A percentile compares a stretch with the other conserved stretches of the same genome.
Conservation (phyloP, 2,797 vertebrate genomes). For the Phrynocephalus forsythii region DNA sequence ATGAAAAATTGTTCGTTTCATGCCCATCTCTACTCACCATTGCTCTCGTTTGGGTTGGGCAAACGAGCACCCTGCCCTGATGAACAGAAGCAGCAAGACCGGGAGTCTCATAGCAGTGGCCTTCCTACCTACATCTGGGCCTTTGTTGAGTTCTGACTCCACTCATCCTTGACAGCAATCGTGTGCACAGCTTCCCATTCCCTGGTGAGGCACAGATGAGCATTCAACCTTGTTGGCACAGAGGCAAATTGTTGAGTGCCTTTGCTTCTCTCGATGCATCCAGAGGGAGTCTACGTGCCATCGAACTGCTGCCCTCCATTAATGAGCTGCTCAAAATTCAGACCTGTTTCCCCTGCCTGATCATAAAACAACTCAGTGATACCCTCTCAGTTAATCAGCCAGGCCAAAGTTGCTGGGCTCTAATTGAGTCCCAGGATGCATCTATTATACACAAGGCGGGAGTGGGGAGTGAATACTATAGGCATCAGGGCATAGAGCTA, state of each 20-base stretch:
- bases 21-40: no score
- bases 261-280: neutral
- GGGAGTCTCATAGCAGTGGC: no score
- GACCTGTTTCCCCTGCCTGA: neutral
- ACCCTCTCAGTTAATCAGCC: constrained; percentile 39
- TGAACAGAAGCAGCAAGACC: no score
- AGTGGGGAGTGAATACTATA: constrained; percentile 9
- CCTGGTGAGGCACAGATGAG: neutral
- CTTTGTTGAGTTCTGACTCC: neutral
- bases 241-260: neutral
- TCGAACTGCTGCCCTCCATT: neutral
- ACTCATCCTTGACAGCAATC: neutral
- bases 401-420: constrained; percentile 26
- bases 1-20: no score
- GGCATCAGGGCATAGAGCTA: constrained; percentile 14
- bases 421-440: constrained; percentile 71
- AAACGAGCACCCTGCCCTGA: no score
- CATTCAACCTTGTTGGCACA: neutral
- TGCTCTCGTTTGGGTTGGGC: no score
- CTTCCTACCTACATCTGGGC: no score
- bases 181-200: neutral
- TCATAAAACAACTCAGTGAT: neutral
- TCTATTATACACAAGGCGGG: constrained; percentile 57
- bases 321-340: constrained; percentile 3
- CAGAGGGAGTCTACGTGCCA: neutral